Conservation (phyloP, 2,888 invertebrate species). For the Ophion obscuratus region DNA sequence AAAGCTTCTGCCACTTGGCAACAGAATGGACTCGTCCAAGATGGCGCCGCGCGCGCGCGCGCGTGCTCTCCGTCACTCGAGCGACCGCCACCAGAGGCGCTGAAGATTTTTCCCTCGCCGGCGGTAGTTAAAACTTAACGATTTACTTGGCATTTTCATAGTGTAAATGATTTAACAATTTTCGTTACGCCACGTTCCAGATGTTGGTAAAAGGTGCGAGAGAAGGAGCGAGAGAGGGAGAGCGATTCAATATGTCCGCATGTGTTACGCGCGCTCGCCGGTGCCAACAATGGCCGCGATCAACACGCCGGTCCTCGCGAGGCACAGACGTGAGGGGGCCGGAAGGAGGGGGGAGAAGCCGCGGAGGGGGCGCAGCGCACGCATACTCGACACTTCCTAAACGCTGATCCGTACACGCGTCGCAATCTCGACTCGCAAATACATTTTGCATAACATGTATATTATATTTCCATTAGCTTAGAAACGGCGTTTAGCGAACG, state of each 20-base stretch:
- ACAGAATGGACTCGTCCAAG: constrained; percentile 83
- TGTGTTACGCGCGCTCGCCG: constrained; percentile 71
- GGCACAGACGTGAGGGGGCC: constrained; percentile 27
- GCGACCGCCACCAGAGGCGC: constrained; percentile 21
- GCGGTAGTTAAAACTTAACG: neutral
- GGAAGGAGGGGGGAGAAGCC: constrained; percentile 13
- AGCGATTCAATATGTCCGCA: constrained; percentile 53
- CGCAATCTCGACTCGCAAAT: constrained; percentile 30
- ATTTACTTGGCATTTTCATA: neutral
- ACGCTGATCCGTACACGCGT: constrained; percentile 13
- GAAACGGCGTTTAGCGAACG: constrained; percentile 38
- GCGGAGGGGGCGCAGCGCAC: neutral
- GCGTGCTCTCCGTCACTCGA: constrained; percentile 21
- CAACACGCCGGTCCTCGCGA: constrained; percentile 63
- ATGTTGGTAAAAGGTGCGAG: neutral
- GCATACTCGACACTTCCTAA: constrained; percentile 60
- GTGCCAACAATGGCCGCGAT: constrained; percentile 78
- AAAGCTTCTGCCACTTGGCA: constrained; percentile 69
- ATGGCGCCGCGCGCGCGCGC: constrained; percentile 73
- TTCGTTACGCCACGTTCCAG: neutral
- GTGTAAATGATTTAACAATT: neutral
- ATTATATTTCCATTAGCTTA: constrained; percentile 12
- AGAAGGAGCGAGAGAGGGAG: neutral
- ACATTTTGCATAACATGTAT: constrained; percentile 37
- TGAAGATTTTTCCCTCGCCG: constrained; percentile 1